Percentiles rank a stretch among this genome's conserved stretches.
phyloP scores from a whole-genome alignment of 2,797 vertebrate species.

The Ambastaia sidthimunki region DNA sequence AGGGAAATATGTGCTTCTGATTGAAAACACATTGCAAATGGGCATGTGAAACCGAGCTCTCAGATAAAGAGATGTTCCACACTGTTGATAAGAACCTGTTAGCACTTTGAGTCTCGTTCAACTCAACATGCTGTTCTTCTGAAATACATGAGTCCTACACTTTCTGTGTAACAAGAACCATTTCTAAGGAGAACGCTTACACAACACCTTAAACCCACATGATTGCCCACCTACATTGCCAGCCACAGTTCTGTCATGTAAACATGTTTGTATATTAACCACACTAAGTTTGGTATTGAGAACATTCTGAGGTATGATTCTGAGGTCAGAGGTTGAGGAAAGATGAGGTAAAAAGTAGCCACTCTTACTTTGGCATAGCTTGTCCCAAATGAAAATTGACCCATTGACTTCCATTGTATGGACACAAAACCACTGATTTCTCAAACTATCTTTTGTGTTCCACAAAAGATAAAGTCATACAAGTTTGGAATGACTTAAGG shows the following conservation, averaged over 20 bases:
- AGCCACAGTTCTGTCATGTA: not conserved
- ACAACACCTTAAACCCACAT: constrained; percentile 6
- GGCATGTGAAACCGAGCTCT: constrained; percentile 49
- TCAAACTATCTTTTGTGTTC: too few relatives aligned
- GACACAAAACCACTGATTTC: too few relatives aligned
- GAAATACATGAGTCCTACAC: not conserved
- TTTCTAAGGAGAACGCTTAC: not conserved
- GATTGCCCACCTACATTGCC: constrained; percentile 1
- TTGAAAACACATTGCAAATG: constrained; percentile 63
- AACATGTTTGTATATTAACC: not conserved
- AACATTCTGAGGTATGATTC: not conserved
- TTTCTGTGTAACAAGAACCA: not conserved
- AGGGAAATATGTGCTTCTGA: constrained; percentile 52
- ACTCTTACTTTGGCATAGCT: too few relatives aligned
- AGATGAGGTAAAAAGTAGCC: not conserved
- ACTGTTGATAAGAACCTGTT: constrained; percentile 21
- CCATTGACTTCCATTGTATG: too few relatives aligned
- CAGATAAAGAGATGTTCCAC: constrained; percentile 32
- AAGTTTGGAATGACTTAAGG: too few relatives aligned
- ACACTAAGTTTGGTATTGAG: not conserved
- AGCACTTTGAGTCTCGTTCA: not conserved
- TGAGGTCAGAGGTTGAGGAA: too few relatives aligned
- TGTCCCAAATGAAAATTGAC: too few relatives aligned
- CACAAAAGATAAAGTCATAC: too few relatives aligned
- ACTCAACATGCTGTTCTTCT: not conserved